A percentile compares a stretch with the other conserved stretches of the same genome.
Conservation (phyloP, 2,888 invertebrate species). For the Sesamia inferens region DNA sequence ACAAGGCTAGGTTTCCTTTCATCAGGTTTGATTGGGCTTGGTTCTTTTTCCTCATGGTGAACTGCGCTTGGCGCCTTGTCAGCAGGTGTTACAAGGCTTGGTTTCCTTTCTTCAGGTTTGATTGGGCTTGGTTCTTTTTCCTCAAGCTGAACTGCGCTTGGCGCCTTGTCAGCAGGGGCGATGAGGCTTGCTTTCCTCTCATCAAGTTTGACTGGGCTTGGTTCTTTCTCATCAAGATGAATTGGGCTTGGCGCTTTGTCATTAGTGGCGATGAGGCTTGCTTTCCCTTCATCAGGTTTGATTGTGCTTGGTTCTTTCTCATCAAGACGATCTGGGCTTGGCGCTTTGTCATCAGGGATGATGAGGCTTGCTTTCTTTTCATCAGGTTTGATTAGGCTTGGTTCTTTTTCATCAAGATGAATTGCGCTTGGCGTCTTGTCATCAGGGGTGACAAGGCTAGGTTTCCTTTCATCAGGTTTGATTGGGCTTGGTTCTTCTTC, state of each 20-base stretch:
- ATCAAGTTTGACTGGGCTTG: neutral
- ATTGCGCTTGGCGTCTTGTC: conserved; percentile 33
- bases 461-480: no score
- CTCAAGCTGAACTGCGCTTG: neutral
- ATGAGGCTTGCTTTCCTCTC: neutral
- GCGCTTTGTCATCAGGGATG: neutral
- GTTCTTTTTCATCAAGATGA: neutral
- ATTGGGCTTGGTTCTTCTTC: neutral
- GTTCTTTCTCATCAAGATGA: neutral
- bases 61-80: conserved; percentile 14
- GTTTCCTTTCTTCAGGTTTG: neutral
- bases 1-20: neutral
- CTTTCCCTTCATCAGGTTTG: neutral
- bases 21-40: neutral
- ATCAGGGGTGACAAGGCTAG: no score
- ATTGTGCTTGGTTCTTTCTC: neutral
- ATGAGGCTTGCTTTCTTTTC: conserved; percentile 3
- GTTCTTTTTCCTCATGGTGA: neutral
- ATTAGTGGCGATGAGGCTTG: neutral
- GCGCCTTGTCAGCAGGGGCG: neutral
- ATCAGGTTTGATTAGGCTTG: conserved; percentile 4
- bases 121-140: neutral
- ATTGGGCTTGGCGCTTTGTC: neutral
- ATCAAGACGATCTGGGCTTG: neutral
- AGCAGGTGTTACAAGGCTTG: neutral